Percentiles rank a stretch among this genome's conserved stretches.
Conservation (phyloP, 2,888 invertebrate genomes). For the Latrodectus hesperus region DNA sequence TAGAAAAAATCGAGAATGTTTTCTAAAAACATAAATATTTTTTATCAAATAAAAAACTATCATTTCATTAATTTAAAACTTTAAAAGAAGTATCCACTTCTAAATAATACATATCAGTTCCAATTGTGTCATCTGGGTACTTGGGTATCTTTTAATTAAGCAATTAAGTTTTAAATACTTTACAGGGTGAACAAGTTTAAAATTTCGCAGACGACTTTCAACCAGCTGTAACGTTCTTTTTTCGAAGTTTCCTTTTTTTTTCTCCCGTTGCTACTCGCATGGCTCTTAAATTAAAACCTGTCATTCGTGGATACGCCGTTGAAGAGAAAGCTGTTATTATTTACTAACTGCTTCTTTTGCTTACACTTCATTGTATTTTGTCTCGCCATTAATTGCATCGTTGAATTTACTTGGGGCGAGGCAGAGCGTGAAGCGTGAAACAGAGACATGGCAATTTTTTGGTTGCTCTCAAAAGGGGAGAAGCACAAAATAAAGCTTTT, state of each 20-base stretch:
- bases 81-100: no score
- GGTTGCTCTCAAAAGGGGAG: slow-evolving; percentile 7
- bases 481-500: slow-evolving; percentile 10
- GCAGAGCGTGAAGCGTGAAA: slow-evolving; percentile 46
- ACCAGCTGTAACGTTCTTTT: background rate
- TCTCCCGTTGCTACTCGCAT: background rate
- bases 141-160: no score
- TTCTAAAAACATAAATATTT: no score
- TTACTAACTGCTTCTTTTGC: slow-evolving; percentile 42
- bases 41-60: no score
- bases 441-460: slow-evolving; percentile 29
- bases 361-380: slow-evolving; percentile 45
- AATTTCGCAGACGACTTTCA: background rate
- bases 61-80: no score
- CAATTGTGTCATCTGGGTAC: no score
- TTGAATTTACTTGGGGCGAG: slow-evolving; percentile 33
- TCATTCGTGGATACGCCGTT: slow-evolving; percentile 5
- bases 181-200: background rate
- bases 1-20: no score
- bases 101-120: no score
- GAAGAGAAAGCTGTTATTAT: slow-evolving; percentile 39
- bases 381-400: slow-evolving; percentile 37
- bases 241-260: background rate
- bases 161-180: no score
- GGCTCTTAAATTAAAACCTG: slow-evolving; percentile 25